Conservation (phyloP, 1,140 invertebrate genomes). For the Chrysomallon squamiferum region DNA sequence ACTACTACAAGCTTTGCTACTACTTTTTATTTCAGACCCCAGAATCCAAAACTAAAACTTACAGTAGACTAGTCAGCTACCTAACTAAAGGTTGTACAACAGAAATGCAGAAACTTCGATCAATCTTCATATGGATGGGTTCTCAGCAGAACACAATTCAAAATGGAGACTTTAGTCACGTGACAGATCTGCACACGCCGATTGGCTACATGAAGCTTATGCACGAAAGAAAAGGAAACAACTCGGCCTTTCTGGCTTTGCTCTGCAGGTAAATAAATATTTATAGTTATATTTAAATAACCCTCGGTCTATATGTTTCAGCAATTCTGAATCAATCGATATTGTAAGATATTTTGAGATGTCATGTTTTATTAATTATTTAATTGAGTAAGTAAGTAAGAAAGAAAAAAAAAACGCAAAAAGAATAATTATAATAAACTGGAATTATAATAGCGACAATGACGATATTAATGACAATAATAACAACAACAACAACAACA, state of each 20-base stretch:
- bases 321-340: too few relatives aligned
- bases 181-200: not conserved
- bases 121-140: not conserved
- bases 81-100: not conserved
- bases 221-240: not conserved
- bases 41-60: not conserved
- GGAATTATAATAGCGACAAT: too few relatives aligned
- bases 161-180: not conserved
- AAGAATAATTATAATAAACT: too few relatives aligned
- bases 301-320: too few relatives aligned
- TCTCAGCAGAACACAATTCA: not conserved
- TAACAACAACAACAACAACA: too few relatives aligned
- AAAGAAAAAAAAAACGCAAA: too few relatives aligned
- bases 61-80: not conserved
- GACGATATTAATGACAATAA: too few relatives aligned
- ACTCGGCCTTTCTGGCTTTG: not conserved
- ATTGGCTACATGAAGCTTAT: conserved; percentile 1
- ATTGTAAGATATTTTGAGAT: too few relatives aligned
- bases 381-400: too few relatives aligned
- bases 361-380: too few relatives aligned
- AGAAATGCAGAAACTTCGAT: conserved; percentile 1
- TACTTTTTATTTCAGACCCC: not conserved
- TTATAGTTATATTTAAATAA: too few relatives aligned
- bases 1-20: too few relatives aligned
- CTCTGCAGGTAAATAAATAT: not conserved